phyloP scores from a whole-genome alignment of 2,797 vertebrate species.

The Philypnodon macrostomus region DNA sequence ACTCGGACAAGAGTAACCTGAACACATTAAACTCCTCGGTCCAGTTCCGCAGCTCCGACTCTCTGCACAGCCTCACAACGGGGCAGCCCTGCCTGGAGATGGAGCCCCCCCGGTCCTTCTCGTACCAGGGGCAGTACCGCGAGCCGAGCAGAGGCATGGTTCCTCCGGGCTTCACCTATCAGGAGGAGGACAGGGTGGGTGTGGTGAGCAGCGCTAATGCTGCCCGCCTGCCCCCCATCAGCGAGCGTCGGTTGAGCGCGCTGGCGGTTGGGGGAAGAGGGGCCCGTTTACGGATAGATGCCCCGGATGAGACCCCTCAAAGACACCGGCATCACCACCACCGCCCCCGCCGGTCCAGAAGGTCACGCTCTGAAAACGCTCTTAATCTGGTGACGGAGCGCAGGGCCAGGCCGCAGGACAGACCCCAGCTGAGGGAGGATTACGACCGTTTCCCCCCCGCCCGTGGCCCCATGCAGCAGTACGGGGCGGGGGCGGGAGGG shows the following conservation, averaged over 20 bases:
- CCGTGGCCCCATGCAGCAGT: slow-evolving; percentile 79
- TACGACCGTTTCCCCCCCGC: slow-evolving; percentile 88
- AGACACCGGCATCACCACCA: slow-evolving; percentile 81
- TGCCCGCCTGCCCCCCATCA: slow-evolving; percentile 84
- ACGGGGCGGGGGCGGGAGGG: slow-evolving; percentile 73
- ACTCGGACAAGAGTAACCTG: slow-evolving; percentile 94
- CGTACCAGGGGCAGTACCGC: slow-evolving; percentile 82
- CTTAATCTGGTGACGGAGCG: slow-evolving; percentile 89
- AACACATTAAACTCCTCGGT: slow-evolving; percentile 89
- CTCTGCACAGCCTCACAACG: slow-evolving; percentile 86
- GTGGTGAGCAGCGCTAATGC: slow-evolving; percentile 80
- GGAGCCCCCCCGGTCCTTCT: slow-evolving; percentile 78
- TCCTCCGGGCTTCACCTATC: slow-evolving; percentile 90
- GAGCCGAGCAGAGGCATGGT: slow-evolving; percentile 70
- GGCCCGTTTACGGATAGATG: slow-evolving; percentile 56
- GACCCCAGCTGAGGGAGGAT: slow-evolving; percentile 85
- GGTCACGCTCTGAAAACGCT: slow-evolving; percentile 95
- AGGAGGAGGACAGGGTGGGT: slow-evolving; percentile 81
- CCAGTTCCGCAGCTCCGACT: slow-evolving; percentile 92
- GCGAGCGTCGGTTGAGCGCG: slow-evolving; percentile 78
- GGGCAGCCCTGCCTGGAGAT: slow-evolving; percentile 89
- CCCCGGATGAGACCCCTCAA: slow-evolving; percentile 80
- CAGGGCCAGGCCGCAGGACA: slow-evolving; percentile 80
- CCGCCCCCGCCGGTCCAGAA: slow-evolving; percentile 83
- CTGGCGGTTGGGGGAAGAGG: slow-evolving; percentile 54